Conservation (phyloP, 2,888 invertebrate species). For the Panorpa germanica region DNA sequence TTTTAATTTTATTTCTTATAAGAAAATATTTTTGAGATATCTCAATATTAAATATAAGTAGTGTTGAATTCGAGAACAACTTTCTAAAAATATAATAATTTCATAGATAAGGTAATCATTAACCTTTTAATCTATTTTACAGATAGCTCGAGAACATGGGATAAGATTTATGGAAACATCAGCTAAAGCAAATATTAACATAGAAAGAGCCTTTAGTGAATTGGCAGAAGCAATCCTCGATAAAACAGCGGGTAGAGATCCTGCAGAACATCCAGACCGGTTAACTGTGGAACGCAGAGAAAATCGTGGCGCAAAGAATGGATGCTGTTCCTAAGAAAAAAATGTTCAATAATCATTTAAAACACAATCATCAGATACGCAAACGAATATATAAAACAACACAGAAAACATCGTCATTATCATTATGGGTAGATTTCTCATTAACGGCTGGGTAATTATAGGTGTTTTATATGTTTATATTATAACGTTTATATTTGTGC, state of each 20-base stretch:
- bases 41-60: conserved; percentile 6
- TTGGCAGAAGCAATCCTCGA: conserved; percentile 87
- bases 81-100: conserved; percentile 7
- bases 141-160: conserved; percentile 91
- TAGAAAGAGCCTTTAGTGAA: conserved; percentile 88
- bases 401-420: too few relatives aligned
- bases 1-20: conserved; percentile 9
- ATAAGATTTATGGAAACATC: conserved; percentile 97
- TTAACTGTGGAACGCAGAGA: conserved; percentile 53
- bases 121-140: conserved; percentile 16
- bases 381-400: too few relatives aligned
- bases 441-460: too few relatives aligned
- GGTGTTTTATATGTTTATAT: too few relatives aligned
- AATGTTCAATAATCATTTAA: conserved; percentile 4
- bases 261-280: conserved; percentile 51
- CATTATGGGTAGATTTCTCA: too few relatives aligned
- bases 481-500: too few relatives aligned
- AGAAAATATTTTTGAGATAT: conserved; percentile 8
- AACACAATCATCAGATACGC: conserved; percentile 2
- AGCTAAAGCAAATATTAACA: conserved; percentile 92
- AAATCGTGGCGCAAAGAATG: conserved; percentile 23
- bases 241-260: conserved; percentile 70
- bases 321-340: conserved; percentile 23
- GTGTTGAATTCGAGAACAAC: not conserved
- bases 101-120: conserved; percentile 2